Percentiles rank a stretch among this genome's conserved stretches.
phyloP scores from a whole-genome alignment of 2,888 invertebrate genomes.

The Elysia crispata region DNA sequence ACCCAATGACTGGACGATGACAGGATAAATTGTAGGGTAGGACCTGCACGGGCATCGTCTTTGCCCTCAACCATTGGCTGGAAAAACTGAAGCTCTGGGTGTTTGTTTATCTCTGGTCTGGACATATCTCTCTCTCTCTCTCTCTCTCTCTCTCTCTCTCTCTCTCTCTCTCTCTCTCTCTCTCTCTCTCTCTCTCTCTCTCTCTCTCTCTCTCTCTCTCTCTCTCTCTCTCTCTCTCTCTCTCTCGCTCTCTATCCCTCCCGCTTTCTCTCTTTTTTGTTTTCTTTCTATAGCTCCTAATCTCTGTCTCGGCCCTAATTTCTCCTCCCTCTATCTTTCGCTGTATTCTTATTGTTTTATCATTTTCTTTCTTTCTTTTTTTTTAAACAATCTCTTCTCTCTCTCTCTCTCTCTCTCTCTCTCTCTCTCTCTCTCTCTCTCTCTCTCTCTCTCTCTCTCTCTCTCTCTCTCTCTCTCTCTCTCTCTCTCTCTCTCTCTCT shows the following conservation, averaged over 20 bases:
- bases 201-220: neutral
- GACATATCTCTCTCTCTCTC: neutral
- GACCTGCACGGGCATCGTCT: no score
- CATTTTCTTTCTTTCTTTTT: neutral
- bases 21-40: no score
- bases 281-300: no score
- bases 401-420: neutral
- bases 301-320: neutral
- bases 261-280: neutral
- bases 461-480: slow-evolving; percentile 35
- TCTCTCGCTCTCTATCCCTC: neutral
- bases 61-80: no score
- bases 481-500: slow-evolving; percentile 18
- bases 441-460: slow-evolving; percentile 9
- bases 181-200: neutral
- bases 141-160: slow-evolving; percentile 11
- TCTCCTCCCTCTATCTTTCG: neutral
- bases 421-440: neutral
- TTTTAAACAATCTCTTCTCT: neutral
- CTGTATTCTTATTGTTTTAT: neutral
- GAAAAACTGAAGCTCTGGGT: neutral
- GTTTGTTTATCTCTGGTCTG: neutral
- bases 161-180: slow-evolving; percentile 6
- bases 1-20: no score
- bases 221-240: neutral